Base-by-base conservation (phyloP, 2,797 vertebrate genomes). In the Pagetopsis macropterus region DNA sequence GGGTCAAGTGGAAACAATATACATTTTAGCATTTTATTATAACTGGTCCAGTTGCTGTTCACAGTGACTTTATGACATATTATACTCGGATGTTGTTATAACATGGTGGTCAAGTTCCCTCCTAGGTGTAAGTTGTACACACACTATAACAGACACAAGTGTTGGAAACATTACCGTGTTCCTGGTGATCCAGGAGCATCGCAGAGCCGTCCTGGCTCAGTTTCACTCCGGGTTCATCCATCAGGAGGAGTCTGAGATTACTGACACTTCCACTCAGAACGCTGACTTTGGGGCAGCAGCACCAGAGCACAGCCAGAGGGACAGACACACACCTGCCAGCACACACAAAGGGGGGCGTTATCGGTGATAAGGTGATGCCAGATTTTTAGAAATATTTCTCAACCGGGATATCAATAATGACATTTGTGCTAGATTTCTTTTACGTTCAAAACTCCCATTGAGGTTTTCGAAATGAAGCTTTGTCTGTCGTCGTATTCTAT, bases 221-320 rank as follows among this genome's bases (percentile, higher is more conserved):
- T 2, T 69, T 57, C 6, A 97, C 88, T 4, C 75, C 21, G 0
- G 87, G 76, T 0, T 89, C 79, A 1, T 91, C 93, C 33, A 81
- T 85, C 64, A 99, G 88, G 9, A 95, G 75, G 10, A 78, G 82
- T 45, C 82, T 40, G 40, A 99, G 93, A 6, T 81, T 91, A 57
- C 84, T 78, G 1, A 96, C 65, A 3, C 78, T 95, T 19, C 92
- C 93, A 73, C 96, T 96, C 41, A 99, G 87, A 2, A 64, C 72
- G 8, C 76, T 89, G 75, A 99, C 84, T 87, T 88, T 95, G 43
- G 96, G 94, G 60, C 78, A 89, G 61, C 88, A 83, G 49, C 91
- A 90, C 81, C 97, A 96, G 21, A 99, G 84, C 52, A 88, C 84
- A 65, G 6, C 52, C 79, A 99, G 92, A 50, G 97, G 96, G 11